These are phyloP conservation scores for Sarcophaga peregrina DNA, from an alignment of 1,140 invertebrate genomes.

Conservation along the genomic window DNA sequence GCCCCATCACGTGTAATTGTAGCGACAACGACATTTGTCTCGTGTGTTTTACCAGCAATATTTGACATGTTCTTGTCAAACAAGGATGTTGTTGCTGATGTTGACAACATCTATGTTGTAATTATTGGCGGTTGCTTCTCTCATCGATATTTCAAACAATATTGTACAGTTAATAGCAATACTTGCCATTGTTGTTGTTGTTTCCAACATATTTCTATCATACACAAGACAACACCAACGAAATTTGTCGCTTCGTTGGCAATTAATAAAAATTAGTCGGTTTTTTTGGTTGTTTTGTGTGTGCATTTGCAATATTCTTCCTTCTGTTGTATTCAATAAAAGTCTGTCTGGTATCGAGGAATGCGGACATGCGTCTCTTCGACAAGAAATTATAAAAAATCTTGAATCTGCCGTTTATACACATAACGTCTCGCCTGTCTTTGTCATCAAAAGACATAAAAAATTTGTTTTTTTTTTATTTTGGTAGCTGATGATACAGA, in stretches of 20 bases:
- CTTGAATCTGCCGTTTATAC: background rate
- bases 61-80: constrained; percentile 37
- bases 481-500: background rate
- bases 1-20: background rate
- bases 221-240: constrained; percentile 17
- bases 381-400: constrained; percentile 11
- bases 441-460: background rate
- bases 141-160: background rate
- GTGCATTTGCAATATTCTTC: too few species aligned
- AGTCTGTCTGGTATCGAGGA: background rate
- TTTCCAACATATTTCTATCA: background rate
- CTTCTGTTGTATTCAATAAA: constrained; percentile 2
- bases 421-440: background rate
- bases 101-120: background rate
- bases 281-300: background rate
- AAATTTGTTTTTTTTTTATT: background rate
- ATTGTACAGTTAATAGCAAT: too few species aligned
- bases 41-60: constrained; percentile 34
- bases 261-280: constrained; percentile 26
- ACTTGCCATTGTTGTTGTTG: too few species aligned
- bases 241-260: constrained; percentile 33
- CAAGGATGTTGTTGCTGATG: constrained; percentile 17
- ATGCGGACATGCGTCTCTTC: constrained; percentile 19
- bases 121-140: background rate
- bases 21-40: constrained; percentile 33